Base-by-base conservation (phyloP, 2,113 vertebrate genomes). In the Xenopus borealis region DNA sequence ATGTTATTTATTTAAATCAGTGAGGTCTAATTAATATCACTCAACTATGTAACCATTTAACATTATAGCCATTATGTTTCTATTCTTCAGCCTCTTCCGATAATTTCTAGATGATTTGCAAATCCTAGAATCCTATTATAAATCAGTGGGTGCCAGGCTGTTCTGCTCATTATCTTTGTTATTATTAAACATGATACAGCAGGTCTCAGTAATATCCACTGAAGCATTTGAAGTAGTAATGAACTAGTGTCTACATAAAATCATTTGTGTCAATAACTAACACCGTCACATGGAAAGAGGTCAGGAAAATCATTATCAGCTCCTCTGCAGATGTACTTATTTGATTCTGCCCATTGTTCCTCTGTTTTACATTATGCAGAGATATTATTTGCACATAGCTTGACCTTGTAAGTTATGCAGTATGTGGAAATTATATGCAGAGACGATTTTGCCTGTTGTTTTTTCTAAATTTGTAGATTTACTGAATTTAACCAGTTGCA, bases 221-320 rank as follows among this genome's bases (percentile, higher is more conserved):
- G 12, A 72, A 46, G 59, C 2, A 59, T 72, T 63, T 66, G 78
- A 78, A 80, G 64, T 72, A 79, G 80, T 79, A 81, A 80, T 62
- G 33, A 46, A 40, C 14, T n/a, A 47, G 61, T 17, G 4, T 71
- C 71, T 63, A 63, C 9, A 18, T 52, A 47, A 55, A 62, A 10
- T 79, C 68, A 18, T 82, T 82, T 80, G 75, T 66, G 82, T 80
- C 46, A 85, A 81, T 75, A 82, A 72, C 14, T 2, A 16, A 72
- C 17, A 40, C 58, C 44, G 71, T 61, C 50, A 68, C 46, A n/a
- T 18, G 18, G 1, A 55, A 55, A 50, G 14, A 16, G 17, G 17
- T n/a, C 53, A 55, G 53, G 16, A 55, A n/a, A 50, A 50, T 16
- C 47, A 12, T 13, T 55, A 55, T 55, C 17, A n/a, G 53, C 8